phyloP scores from a whole-genome alignment of 2,888 invertebrate species.

The Andrena marginata region DNA sequence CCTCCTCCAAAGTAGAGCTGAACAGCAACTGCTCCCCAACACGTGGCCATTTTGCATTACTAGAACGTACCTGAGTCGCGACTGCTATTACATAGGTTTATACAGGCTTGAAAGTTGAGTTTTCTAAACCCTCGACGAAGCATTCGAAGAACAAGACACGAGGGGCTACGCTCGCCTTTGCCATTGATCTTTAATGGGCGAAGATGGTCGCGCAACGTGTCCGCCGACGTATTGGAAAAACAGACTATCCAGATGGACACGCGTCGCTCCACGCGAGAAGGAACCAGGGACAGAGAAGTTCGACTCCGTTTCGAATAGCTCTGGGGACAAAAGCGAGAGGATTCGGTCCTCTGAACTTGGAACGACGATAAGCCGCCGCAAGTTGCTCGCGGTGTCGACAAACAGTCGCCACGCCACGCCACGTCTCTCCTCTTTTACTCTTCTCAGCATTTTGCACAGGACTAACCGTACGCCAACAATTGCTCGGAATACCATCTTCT shows the following conservation, averaged over 20 bases:
- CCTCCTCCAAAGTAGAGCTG: background rate
- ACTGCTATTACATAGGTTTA: background rate
- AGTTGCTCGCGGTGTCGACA: constrained; percentile 36
- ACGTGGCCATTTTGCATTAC: background rate
- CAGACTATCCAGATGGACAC: constrained; percentile 4
- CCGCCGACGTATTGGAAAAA: background rate
- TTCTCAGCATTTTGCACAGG: constrained; percentile 59
- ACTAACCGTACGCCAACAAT: constrained; percentile 64
- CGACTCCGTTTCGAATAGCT: constrained; percentile 1
- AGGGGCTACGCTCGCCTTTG: constrained; percentile 8
- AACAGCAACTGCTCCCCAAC: background rate
- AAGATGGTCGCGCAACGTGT: background rate
- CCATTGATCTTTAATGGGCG: too few species aligned
- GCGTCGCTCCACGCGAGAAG: background rate
- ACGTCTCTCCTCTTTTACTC: constrained; percentile 23
- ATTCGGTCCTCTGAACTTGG: constrained; percentile 68
- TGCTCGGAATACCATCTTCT: constrained; percentile 58
- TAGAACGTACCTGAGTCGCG: background rate
- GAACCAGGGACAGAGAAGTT: constrained; percentile 21
- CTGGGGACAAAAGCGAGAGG: constrained; percentile 22
- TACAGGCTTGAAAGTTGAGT: background rate
- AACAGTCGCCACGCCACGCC: constrained; percentile 25
- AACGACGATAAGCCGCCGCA: constrained; percentile 47
- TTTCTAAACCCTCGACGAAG: background rate
- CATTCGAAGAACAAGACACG: constrained; percentile 7